Base-by-base conservation (phyloP, 2,888 invertebrate genomes). In the Drosophila robusta region DNA sequence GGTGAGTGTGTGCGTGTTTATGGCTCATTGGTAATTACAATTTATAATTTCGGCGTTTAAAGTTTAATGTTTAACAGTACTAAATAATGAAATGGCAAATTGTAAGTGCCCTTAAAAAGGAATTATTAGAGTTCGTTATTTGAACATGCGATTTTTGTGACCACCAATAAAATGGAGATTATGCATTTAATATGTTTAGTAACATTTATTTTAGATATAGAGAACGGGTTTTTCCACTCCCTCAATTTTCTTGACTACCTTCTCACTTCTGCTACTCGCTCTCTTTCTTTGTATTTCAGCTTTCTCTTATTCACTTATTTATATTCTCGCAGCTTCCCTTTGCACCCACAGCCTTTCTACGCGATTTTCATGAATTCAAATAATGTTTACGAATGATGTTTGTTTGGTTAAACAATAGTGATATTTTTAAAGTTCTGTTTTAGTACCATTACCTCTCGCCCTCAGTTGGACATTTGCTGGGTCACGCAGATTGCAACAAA, bases 21-120 rank as follows among this genome's bases (percentile, higher is more conserved):
- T 42, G n/a, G 29, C 38, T 62, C 24, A 47, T 41, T 55, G 41
- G 64, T 62, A 77, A 75, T 73, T 68, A 61, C 45, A 75, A 56
- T 65, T 54, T 56, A 44, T 49, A 36, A 49, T 60, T 61, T 41
- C 18, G 24, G n/a, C 29, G 24, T 16, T 36, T 16, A 16, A 16
- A 16, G 14, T 16, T 34, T 2, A 26, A 26, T 34, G 8, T 50
- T 22, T 38, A 62, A 32, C 45, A 11, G 11, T 24, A 5, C 24
- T 24, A 45, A 71, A 71, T 71, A 61, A 39, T 67, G 56, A 71
- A 57, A 57, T 26, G n/a, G 8, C 24, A 16, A 16, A 39, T 45
- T 56, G 46, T 14, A 46, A 66, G 54, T 55, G 54, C 26, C 8
- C 39, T 39, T 24, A 41, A 16, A 52, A 49, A 52, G 18, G 41